Evolutionary conservation across 1,140 invertebrate species (phyloP), one percentile per base, ranked within the genome.

Genomic region (Heliconius eleuchia): DNA sequence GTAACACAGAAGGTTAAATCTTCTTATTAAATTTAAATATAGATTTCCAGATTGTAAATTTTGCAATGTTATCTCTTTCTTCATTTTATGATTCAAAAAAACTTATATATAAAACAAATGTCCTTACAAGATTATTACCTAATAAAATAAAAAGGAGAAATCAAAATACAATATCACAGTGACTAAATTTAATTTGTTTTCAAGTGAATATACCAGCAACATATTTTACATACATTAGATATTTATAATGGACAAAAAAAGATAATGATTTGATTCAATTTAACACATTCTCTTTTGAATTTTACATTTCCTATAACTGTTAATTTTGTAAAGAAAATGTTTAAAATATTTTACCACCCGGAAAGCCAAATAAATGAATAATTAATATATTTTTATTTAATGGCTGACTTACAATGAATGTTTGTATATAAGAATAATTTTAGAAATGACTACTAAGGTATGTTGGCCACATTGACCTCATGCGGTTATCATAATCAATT

Each of bases 151-250:
- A 9, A 50, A 55, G 42, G 42, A 23, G 27, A 60, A 77, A 73
- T 79, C 34, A 60, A 78, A 76, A 76, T 30, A 74, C 30, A 57
- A 60, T 9, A 78, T 83, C 70, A 86, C 86, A 87, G 91, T 92
- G 91, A 91, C 89, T 91, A 89, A 87, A 87, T 91, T 92, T 91
- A 91, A 88, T 91, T 91, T 90, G 85, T 91, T 83, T 23, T 86
- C 84, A 91, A 90, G 85, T 88, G 84, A 87, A 82, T 85, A 80
- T 86, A 88, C 85, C 84, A 88, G 87, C 73, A 82, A 82, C 78
- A 76, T 46, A 76, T 75, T 75, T 60, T 75, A 75, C 74, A 75
- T 37, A 37, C 27, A 75, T 52, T 39, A 75, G 74, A 75, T 76
- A 76, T 76, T 76, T 16, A 76, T 71, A 71, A 46, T 34, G 55